Conservation (phyloP, 2,113 vertebrate species). For the Steatornis caripensis region DNA sequence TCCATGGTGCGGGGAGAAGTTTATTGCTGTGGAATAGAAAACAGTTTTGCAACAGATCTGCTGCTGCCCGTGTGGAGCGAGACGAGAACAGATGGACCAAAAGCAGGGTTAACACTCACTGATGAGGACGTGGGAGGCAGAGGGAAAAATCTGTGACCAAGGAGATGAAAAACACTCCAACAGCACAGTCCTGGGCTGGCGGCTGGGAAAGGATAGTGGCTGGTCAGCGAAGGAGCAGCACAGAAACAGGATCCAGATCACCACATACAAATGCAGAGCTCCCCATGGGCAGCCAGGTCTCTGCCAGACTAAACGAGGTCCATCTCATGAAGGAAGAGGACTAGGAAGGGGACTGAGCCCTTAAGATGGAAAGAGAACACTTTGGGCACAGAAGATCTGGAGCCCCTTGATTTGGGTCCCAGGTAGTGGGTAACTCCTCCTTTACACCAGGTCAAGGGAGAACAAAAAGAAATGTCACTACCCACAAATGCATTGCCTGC, state of each 20-base stretch:
- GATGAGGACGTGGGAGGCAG: not conserved
- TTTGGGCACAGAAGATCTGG: not conserved
- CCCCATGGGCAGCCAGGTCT: not conserved
- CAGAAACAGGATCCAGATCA: not conserved
- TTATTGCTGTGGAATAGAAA: not conserved
- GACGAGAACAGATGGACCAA: not conserved
- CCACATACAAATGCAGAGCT: rapidly evolving
- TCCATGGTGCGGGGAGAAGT: not conserved
- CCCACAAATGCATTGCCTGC: not conserved
- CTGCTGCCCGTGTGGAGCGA: rapidly evolving
- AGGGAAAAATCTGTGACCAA: not conserved
- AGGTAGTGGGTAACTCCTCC: not conserved
- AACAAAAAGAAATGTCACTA: not conserved
- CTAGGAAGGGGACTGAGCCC: not conserved
- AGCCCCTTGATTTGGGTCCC: not conserved
- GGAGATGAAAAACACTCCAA: not conserved
- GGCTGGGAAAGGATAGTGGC: not conserved
- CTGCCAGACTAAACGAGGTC: not conserved
- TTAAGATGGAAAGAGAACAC: not conserved
- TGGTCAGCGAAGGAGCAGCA: not conserved
- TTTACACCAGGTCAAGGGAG: not conserved
- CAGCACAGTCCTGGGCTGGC: not conserved
- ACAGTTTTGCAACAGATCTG: not conserved
- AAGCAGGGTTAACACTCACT: not conserved
- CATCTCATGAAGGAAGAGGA: not conserved